Evolutionary conservation across 2,113 vertebrate genomes (phyloP), one percentile per base, ranked within the genome.

Genomic region (Ammodytes dubius): DNA sequence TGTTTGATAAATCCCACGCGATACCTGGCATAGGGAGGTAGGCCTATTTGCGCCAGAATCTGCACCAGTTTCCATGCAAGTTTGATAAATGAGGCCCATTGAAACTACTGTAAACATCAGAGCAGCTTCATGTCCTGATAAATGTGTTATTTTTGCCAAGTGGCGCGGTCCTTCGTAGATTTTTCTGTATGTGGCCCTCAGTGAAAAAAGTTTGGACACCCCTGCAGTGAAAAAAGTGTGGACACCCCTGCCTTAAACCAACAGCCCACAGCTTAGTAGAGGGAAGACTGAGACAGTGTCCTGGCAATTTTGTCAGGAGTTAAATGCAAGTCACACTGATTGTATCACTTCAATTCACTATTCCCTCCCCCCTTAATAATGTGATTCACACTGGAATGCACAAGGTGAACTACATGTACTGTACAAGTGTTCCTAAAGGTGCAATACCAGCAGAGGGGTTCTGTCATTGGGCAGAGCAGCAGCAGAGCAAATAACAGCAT

Each of bases 221-320:
- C n/a, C n/a, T n/a, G n/a, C n/a, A n/a, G n/a, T n/a, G n/a, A n/a
- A n/a, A n/a, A n/a, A n/a, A n/a, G n/a, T n/a, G n/a, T n/a, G n/a
- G n/a, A n/a, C n/a, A n/a, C 83, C 86, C 91, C 89, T 94, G 89
- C 94, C 87, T 90, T 90, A 27, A 27, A 27, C 91, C 35, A 70
- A 91, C 96, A 95, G 95, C 94, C 94, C 91, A 94, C 42, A 85
- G 88, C 50, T 74, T 91, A 82, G 92, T 88, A 88, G 89, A 83
- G 50, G 27, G 89, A 87, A 91, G 92, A 88, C 83, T 77, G 89
- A 75, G 47, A 78, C 43, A 7, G 45, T 49, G 10, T 84, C 56
- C 54, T 65, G 58, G 10, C 35, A 74, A 66, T n/a, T n/a, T 46
- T 66, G 6, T 37, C 11, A 59, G 37, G 2, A 58, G n/a, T 3